Percentiles rank a stretch among this genome's conserved stretches.
Conservation (phyloP, 1,140 invertebrate species). For the Ips nitidus region DNA sequence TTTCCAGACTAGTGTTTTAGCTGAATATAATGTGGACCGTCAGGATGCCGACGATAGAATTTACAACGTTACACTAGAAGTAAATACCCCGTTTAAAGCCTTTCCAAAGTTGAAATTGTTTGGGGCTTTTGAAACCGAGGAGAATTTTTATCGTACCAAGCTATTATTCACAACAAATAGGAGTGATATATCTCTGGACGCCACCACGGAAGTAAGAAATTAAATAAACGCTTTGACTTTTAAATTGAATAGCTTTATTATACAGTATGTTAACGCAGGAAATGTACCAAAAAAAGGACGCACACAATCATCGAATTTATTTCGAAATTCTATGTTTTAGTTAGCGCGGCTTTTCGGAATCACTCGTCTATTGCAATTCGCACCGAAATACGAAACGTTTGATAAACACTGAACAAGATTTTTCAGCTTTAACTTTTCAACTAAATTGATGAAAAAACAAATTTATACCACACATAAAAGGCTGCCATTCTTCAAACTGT, state of each 20-base stretch:
- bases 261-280: conserved; percentile 18
- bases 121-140: conserved; percentile 56
- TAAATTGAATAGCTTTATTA: conserved; percentile 37
- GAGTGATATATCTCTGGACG: conserved; percentile 53
- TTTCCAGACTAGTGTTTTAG: conserved; percentile 52
- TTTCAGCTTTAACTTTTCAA: not conserved
- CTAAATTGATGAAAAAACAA: conserved; percentile 1
- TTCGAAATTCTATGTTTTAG: not conserved
- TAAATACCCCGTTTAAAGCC: conserved; percentile 59
- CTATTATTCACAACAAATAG: conserved; percentile 54
- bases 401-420: not conserved
- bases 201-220: conserved; percentile 55
- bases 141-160: conserved; percentile 56
- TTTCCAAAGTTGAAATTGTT: conserved; percentile 55
- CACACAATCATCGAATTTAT: conserved; percentile 2
- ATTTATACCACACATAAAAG: conserved; percentile 1
- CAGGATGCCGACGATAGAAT: conserved; percentile 53
- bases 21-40: conserved; percentile 56
- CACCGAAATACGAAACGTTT: not conserved
- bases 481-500: not conserved
- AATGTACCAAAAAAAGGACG: not conserved
- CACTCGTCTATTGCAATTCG: not conserved
- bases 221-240: conserved; percentile 36
- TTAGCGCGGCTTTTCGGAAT: not conserved
- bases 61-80: conserved; percentile 54